Percentiles rank a stretch among this genome's conserved stretches.
Evolutionary conservation across 2,113 vertebrate species (phyloP).

Genomic region (Archilochus colubris): DNA sequence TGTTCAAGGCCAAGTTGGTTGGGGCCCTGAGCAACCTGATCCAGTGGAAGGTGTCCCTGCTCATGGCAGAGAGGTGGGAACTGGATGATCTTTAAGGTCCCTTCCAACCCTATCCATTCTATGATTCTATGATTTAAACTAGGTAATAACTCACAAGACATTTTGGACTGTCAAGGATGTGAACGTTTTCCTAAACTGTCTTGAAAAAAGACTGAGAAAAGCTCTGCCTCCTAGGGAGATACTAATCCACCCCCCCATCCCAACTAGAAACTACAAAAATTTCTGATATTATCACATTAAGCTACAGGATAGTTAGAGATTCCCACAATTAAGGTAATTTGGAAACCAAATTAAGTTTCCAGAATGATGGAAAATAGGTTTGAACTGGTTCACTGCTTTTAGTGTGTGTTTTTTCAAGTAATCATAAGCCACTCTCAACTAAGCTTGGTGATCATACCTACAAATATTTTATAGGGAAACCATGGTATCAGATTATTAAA

Average conservation of each 20-base stretch:
- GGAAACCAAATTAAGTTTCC: background rate
- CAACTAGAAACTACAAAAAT: fast-evolving
- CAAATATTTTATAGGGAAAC: background rate
- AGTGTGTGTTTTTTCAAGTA: fast-evolving
- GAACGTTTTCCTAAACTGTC: background rate
- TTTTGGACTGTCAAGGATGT: background rate
- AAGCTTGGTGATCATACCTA: background rate
- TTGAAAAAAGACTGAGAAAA: background rate
- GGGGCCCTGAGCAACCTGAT: too few relatives aligned
- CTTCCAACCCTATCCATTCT: too few relatives aligned
- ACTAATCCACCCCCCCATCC: too few relatives aligned
- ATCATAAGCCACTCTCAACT: background rate
- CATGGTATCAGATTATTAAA: background rate
- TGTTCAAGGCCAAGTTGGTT: too few relatives aligned
- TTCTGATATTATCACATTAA: background rate
- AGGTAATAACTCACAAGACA: background rate
- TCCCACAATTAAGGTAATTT: background rate
- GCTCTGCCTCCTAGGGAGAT: background rate
- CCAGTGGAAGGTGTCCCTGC: too few relatives aligned
- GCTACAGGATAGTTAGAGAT: background rate
- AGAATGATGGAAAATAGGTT: background rate
- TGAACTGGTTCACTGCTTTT: background rate
- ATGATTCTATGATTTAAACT: background rate
- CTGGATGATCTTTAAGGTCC: too few relatives aligned
- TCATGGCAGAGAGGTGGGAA: too few relatives aligned